Evolutionary conservation across 2,888 invertebrate species (phyloP).

Genomic region (Arenicola marina): DNA sequence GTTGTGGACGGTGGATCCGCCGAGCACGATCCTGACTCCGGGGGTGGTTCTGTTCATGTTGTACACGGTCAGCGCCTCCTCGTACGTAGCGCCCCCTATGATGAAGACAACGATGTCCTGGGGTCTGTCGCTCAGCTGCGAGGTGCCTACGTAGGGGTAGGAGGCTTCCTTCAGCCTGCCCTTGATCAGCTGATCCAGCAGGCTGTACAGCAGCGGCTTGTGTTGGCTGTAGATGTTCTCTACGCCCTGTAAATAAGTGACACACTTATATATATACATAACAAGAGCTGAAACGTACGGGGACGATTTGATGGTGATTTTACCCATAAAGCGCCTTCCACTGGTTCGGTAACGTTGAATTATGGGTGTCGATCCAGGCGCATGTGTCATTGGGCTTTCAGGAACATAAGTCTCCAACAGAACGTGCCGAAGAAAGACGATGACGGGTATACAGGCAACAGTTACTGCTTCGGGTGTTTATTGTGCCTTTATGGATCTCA

Average conservation of each 20-base stretch:
- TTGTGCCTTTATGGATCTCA: too few relatives aligned
- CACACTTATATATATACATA: too few relatives aligned
- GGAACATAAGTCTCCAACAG: too few relatives aligned
- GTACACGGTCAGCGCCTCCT: constrained; percentile 87
- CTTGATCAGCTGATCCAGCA: constrained; percentile 86
- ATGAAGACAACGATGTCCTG: constrained; percentile 96
- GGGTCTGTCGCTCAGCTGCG: constrained; percentile 68
- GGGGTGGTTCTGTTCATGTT: constrained; percentile 72
- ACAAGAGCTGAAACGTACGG: too few relatives aligned
- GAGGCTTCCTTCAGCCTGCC: constrained; percentile 84
- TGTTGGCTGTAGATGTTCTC: constrained; percentile 99
- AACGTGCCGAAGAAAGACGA: too few relatives aligned
- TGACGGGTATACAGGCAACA: too few relatives aligned
- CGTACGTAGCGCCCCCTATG: constrained; percentile 94
- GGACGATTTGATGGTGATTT: too few relatives aligned
- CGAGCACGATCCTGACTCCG: constrained; percentile 78
- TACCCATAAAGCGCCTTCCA: too few relatives aligned
- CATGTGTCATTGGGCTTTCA: too few relatives aligned
- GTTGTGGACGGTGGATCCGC: constrained; percentile 92
- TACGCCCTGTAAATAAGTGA: constrained; percentile 77
- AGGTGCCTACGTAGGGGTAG: constrained; percentile 80
- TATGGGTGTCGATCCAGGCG: too few relatives aligned
- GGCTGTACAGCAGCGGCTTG: constrained; percentile 86
- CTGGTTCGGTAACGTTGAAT: too few relatives aligned
- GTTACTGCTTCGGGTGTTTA: too few relatives aligned